Base-by-base conservation (phyloP, 1,140 invertebrate species). In the Potamilus streckersoni region DNA sequence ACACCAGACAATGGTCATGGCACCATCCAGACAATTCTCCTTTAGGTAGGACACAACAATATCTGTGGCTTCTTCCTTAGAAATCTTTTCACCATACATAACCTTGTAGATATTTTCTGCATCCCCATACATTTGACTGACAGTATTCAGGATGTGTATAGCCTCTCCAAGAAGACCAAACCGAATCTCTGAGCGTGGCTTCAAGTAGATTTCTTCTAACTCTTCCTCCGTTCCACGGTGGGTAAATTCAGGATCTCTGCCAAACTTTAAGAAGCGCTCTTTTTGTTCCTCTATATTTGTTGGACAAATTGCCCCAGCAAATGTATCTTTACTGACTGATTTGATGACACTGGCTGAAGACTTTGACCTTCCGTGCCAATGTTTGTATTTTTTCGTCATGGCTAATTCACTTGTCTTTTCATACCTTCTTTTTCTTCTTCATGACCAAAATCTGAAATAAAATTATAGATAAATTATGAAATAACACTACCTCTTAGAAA, bases 121-220 rank as follows among this genome's bases (percentile, higher is more conserved):
- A 73, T 82, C 80, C 15, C 86, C 86, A 83, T 83, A 89, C 65
- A 83, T 80, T n/a, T 81, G 69, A 20, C 81, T 83, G 0, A 87
- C 85, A 19, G 73, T 80, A 49, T 87, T 79, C 55, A 89, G 73
- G 62, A 88, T 85, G 56, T 83, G 73, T 56, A 85, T 76, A 31
- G 87, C 86, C 79, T 88, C 86, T 15, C 83, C 80, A 57, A 86
- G 82, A 38, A 83, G 76, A 55, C 88, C 83, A 83, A 87, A 87
- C 19, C 84, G 74, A 62, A 89, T 87, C 71, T 85, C 77, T 38
- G 80, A 83, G 23, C 79, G 79, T 27, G 80, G 75, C 27, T 84
- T 84, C 12, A 79, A 74, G 57, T 81, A 79, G 14, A 86, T 64
- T 64, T 81, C 73, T 68, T 87, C 83, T 16, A 84, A 69, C 62